A percentile compares a stretch with the other conserved stretches of the same genome.
Conservation (phyloP, 2,888 invertebrate species). For the Phanerotoma sp. region DNA sequence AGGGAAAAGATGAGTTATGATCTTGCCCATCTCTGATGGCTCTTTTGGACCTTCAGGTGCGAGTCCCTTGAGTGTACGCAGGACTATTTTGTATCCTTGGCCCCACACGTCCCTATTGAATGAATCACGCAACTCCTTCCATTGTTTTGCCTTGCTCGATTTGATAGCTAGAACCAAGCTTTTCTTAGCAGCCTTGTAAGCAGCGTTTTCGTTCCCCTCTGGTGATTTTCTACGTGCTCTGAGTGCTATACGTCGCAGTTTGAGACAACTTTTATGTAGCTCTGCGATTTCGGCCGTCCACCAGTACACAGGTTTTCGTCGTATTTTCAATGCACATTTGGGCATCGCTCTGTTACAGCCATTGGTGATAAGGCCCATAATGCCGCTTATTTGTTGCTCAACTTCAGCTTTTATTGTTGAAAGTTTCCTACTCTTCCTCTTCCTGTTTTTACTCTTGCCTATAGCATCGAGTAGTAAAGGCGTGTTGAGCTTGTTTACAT, state of each 20-base stretch:
- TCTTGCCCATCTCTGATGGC: conserved; percentile 12
- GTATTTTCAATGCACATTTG: neutral
- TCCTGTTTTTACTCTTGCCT: neutral
- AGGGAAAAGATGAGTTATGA: conserved; percentile 25
- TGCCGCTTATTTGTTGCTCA: neutral
- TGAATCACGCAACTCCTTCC: conserved; percentile 36
- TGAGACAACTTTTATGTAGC: conserved; percentile 26
- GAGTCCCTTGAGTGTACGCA: conserved; percentile 21
- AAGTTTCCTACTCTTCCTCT: neutral
- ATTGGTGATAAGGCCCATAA: neutral
- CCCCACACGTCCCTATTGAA: conserved; percentile 35
- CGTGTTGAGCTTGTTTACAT: conserved; percentile 9
- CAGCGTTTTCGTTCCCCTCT: conserved; percentile 16
- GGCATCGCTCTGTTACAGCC: conserved; percentile 8
- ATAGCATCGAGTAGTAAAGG: neutral
- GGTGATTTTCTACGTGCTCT: conserved; percentile 10
- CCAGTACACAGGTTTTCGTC: conserved; percentile 31
- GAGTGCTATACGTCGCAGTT: conserved; percentile 19
- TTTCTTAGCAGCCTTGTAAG: conserved; percentile 17
- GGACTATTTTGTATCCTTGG: conserved; percentile 34
- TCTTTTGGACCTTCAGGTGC: conserved; percentile 13
- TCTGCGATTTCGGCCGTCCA: conserved; percentile 36
- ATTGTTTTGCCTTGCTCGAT: conserved; percentile 30
- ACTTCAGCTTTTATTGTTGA: neutral
- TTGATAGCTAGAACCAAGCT: conserved; percentile 20